Conservation (phyloP, 2,888 invertebrate genomes). For the Leptinotarsa rubiginosa region DNA sequence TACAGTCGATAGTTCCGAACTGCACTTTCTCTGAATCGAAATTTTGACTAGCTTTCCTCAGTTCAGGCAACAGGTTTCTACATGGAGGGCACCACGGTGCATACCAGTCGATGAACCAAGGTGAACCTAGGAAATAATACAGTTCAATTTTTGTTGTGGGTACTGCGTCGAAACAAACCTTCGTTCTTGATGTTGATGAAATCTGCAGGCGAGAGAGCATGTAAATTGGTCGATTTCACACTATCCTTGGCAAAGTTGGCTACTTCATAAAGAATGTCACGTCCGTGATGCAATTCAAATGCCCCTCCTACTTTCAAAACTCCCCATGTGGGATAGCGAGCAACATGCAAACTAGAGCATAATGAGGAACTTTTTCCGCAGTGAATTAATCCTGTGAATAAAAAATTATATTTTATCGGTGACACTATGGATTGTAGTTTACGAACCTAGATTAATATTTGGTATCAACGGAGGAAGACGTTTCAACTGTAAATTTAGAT, state of each 20-base stretch:
- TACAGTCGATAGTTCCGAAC: constrained; percentile 79
- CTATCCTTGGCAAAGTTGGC: constrained; percentile 76
- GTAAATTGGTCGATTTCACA: constrained; percentile 70
- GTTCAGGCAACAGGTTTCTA: constrained; percentile 75
- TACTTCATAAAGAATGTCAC: constrained; percentile 70
- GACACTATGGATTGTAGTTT: neutral
- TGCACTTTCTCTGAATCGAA: constrained; percentile 67
- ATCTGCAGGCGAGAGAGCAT: constrained; percentile 74
- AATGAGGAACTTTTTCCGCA: constrained; percentile 71
- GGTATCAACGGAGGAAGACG: constrained; percentile 72
- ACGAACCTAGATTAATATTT: constrained; percentile 68
- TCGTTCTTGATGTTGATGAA: constrained; percentile 70
- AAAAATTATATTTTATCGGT: too few relatives aligned
- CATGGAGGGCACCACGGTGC: constrained; percentile 86
- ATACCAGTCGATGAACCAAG: constrained; percentile 81
- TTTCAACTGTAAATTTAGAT: constrained; percentile 71
- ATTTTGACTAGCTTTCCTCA: constrained; percentile 73
- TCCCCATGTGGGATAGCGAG: constrained; percentile 76
- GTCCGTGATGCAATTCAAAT: constrained; percentile 79
- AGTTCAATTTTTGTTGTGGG: neutral
- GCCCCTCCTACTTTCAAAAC: constrained; percentile 81
- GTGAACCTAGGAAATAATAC: constrained; percentile 55
- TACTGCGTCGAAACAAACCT: constrained; percentile 58
- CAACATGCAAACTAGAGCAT: constrained; percentile 72
- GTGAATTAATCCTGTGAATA: constrained; percentile 69